Evolutionary conservation across 2,888 invertebrate genomes (phyloP), one percentile per base, ranked within the genome.

Genomic region (Cremastinae sp.): DNA sequence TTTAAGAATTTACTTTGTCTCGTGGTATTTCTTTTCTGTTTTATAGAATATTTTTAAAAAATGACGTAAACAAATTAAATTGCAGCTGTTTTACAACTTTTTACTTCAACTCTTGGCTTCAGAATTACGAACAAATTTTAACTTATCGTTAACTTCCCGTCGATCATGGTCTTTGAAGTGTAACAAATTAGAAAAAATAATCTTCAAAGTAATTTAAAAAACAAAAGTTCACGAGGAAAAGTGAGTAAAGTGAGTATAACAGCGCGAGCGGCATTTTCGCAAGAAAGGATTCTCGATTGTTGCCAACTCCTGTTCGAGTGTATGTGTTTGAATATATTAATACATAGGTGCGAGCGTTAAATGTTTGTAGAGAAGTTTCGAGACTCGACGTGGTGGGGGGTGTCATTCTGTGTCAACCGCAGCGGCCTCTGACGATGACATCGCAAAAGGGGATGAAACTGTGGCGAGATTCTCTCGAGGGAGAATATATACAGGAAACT

Each of bases 341-440:
- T 20, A 39, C 22, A 20, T 39, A 37, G 10, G 4, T 71, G 9
- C 3, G 2, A 22, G 12, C 14, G 12, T 53, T 22, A 10, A 56
- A 10, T 72, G 22, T 45, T 9, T 43, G 12, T 43, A 51, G 20
- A 14, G 12, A 18, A 22, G 51, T 59, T 41, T 37, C 12, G 43
- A 18, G 14, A 18, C 14, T 10, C 56, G 53, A 56, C 53, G 49
- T 2, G 49, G 22, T 69, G 73, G 74, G 79, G 88, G 85, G 87
- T 88, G 88, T 88, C 87, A 86, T 88, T 87, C 84, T 83, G 87
- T 89, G 89, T 89, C 89, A 89, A 87, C 87, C 87, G 78, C 89
- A 89, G 89, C 85, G 86, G 87, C 89, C 89, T 88, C 89, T 89
- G 89, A 88, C 88, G 87, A 89, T 89, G 89, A 89, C 89, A 89